Evolutionary conservation across 1,140 invertebrate species (phyloP).

Genomic region (Meteorus sp.): DNA sequence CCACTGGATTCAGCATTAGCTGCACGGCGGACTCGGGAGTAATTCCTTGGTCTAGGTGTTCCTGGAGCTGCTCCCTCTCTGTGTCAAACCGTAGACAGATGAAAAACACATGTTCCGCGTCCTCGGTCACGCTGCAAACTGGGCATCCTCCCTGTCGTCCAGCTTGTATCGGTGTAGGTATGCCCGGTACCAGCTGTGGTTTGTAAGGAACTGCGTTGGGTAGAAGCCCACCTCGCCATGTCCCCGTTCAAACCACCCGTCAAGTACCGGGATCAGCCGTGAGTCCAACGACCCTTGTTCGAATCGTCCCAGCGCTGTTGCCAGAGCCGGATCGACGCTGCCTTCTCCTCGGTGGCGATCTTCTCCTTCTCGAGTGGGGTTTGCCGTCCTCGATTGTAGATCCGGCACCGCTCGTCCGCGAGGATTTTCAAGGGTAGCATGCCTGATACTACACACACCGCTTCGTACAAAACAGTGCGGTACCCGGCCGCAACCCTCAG

Average conservation of each 20-base stretch:
- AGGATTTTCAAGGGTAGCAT: background rate
- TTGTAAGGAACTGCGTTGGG: no score
- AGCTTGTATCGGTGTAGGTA: background rate
- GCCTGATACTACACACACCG: background rate
- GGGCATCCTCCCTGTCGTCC: background rate
- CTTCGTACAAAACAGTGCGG: background rate
- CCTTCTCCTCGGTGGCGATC: background rate
- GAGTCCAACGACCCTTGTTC: background rate
- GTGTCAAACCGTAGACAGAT: background rate
- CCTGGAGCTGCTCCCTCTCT: background rate
- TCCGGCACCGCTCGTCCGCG: background rate
- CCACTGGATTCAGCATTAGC: background rate
- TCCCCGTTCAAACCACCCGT: no score
- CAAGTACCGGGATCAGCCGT: no score
- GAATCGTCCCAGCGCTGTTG: background rate
- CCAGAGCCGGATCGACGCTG: background rate
- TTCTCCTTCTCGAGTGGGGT: background rate
- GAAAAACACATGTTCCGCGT: background rate
- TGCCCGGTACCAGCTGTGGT: background rate
- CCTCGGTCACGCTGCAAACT: background rate
- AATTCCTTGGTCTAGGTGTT: background rate
- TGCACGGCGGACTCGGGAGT: background rate
- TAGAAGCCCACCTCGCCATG: no score
- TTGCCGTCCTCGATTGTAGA: background rate
- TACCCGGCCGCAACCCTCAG: background rate